These are phyloP conservation scores for Zaprionus lineosus DNA, from an alignment of 2,888 invertebrate genomes.

Conservation along the genomic window DNA sequence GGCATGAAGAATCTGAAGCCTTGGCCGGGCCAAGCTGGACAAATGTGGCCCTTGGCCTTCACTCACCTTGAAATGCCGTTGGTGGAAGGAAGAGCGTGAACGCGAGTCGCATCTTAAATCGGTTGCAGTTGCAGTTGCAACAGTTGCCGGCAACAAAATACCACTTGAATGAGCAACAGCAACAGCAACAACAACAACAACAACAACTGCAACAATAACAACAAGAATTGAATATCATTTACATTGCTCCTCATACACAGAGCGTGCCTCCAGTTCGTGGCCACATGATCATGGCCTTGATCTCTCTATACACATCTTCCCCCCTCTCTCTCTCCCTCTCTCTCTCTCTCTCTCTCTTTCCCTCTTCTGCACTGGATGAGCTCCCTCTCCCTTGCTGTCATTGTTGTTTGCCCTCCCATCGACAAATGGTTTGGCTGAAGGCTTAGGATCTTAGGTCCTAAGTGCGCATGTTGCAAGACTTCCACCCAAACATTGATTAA, in stretches of 20 bases:
- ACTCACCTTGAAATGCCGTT: conserved; percentile 82
- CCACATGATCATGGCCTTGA: conserved; percentile 50
- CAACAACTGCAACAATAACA: conserved; percentile 35
- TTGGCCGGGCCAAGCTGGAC: conserved; percentile 48
- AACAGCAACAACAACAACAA: conserved; percentile 7
- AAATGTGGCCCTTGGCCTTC: conserved; percentile 82
- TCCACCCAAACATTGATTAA: conserved; percentile 17
- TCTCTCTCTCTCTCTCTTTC: neutral
- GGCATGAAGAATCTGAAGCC: conserved; percentile 19
- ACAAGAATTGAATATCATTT: conserved; percentile 67
- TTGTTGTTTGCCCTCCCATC: neutral
- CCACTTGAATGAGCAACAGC: conserved; percentile 25
- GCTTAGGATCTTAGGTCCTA: conserved; percentile 1
- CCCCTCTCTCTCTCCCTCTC: neutral
- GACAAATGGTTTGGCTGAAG: conserved; percentile 22
- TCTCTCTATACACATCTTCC: conserved; percentile 8
- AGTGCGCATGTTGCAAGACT: conserved; percentile 3
- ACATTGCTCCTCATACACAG: conserved; percentile 23
- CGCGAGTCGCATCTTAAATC: conserved; percentile 51
- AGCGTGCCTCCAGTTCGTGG: conserved; percentile 32
- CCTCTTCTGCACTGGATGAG: conserved; percentile 2
- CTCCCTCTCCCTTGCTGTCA: neutral
- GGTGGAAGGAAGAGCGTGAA: conserved; percentile 33
- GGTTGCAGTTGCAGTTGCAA: conserved; percentile 43
- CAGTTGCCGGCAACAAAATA: conserved; percentile 20